Evolutionary conservation across 2,797 vertebrate species (phyloP).

Genomic region (Chelmon rostratus): DNA sequence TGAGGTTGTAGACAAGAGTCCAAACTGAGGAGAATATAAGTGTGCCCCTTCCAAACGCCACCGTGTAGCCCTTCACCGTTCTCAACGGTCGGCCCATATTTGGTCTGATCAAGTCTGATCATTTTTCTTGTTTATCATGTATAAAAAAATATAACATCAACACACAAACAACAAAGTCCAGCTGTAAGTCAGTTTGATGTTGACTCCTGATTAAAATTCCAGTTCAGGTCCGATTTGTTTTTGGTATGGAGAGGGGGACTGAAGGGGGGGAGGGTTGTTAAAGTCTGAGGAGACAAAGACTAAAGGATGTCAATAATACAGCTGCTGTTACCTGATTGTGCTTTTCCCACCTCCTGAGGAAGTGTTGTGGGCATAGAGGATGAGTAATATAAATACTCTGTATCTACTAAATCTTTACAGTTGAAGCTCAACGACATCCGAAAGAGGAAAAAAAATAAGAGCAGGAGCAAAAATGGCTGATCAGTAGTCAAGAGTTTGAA

Average conservation of each 20-base stretch:
- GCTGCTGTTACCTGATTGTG: slow-evolving; percentile 61
- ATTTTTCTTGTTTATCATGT: slow-evolving; percentile 10
- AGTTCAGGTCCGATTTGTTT: slow-evolving; percentile 57
- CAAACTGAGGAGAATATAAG: slow-evolving; percentile 13
- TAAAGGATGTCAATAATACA: slow-evolving; percentile 10
- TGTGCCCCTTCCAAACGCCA: slow-evolving; percentile 16
- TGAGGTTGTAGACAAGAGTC: not conserved
- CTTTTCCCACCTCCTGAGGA: slow-evolving; percentile 48
- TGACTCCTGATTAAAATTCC: slow-evolving; percentile 31
- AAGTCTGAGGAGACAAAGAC: not conserved
- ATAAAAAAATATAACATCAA: slow-evolving; percentile 57
- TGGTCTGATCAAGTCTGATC: slow-evolving; percentile 62
- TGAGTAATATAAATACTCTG: slow-evolving; percentile 17
- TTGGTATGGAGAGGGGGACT: slow-evolving; percentile 65
- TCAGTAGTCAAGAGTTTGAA: slow-evolving; percentile 21
- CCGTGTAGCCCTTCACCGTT: slow-evolving; percentile 68
- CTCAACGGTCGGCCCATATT: slow-evolving; percentile 53
- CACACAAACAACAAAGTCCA: slow-evolving; percentile 30
- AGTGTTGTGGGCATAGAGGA: slow-evolving; percentile 17
- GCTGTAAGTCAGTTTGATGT: slow-evolving; percentile 34
- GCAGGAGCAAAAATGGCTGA: slow-evolving; percentile 8
- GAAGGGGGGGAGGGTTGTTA: not conserved
- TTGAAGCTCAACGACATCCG: slow-evolving; percentile 31
- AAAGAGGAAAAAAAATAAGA: not conserved
- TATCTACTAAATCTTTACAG: slow-evolving; percentile 22